Conservation (phyloP, 2,888 invertebrate genomes). For the Cylloceria caligata region DNA sequence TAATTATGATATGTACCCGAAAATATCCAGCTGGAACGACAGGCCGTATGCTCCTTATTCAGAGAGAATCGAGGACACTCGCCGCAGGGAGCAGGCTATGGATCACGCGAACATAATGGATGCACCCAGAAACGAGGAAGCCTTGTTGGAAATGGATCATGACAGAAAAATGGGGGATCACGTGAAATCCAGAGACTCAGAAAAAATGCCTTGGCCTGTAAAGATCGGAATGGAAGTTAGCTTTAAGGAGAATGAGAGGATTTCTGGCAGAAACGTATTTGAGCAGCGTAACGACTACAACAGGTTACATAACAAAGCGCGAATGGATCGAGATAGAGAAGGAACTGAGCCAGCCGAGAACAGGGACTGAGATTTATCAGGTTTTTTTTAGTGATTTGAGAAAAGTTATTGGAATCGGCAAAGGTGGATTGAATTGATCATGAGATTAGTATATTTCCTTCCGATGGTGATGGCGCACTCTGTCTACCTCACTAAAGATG, state of each 20-base stretch:
- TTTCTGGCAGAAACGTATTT: slow-evolving; percentile 80
- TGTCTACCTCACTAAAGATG: slow-evolving; percentile 8
- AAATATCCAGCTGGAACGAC: slow-evolving; percentile 76
- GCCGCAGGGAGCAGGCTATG: slow-evolving; percentile 70
- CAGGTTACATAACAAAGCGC: slow-evolving; percentile 71
- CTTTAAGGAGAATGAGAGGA: slow-evolving; percentile 80
- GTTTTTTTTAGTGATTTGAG: neutral
- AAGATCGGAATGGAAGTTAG: slow-evolving; percentile 80
- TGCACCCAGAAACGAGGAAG: slow-evolving; percentile 65
- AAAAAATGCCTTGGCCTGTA: slow-evolving; percentile 79
- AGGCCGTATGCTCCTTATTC: slow-evolving; percentile 67
- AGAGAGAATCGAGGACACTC: slow-evolving; percentile 70
- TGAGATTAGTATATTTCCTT: slow-evolving; percentile 10
- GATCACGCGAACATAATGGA: slow-evolving; percentile 72
- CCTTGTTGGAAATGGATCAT: slow-evolving; percentile 57
- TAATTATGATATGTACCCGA: slow-evolving; percentile 75
- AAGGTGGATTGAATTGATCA: neutral
- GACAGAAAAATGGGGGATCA: slow-evolving; percentile 61
- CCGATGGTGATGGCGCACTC: slow-evolving; percentile 15
- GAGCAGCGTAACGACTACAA: slow-evolving; percentile 78
- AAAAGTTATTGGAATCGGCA: neutral
- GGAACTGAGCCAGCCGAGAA: slow-evolving; percentile 31
- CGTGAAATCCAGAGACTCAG: slow-evolving; percentile 63
- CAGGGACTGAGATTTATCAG: slow-evolving; percentile 34
- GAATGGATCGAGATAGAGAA: slow-evolving; percentile 43